phyloP scores from a whole-genome alignment of 2,113 vertebrate genomes.

The Pomatostomus ruficeps region DNA sequence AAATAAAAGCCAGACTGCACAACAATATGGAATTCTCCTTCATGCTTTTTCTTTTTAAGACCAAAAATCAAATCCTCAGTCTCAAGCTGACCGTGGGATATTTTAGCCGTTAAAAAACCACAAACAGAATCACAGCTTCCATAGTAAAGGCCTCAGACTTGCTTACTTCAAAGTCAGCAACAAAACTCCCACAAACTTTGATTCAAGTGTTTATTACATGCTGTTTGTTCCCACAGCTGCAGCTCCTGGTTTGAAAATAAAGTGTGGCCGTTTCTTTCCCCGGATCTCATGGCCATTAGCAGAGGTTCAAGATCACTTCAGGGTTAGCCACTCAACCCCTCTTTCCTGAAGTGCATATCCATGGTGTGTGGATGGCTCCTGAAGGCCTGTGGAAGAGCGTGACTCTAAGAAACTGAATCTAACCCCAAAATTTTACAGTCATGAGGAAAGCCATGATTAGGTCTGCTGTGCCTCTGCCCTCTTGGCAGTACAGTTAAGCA shows the following conservation, averaged over 20 bases:
- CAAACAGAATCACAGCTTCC: constrained; percentile 52
- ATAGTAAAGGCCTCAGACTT: constrained; percentile 41
- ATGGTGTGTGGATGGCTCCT: not conserved
- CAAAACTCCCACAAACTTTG: constrained; percentile 55
- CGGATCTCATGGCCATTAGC: not conserved
- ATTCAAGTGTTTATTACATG: constrained; percentile 53
- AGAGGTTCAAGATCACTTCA: not conserved
- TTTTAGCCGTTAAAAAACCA: constrained; percentile 47
- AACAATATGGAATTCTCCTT: constrained; percentile 60
- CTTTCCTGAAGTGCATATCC: not conserved
- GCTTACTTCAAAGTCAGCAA: constrained; percentile 39
- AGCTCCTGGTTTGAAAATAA: constrained; percentile 28
- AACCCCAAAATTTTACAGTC: not conserved
- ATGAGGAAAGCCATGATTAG: fast-evolving
- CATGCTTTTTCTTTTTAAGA: constrained; percentile 56
- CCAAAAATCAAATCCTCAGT: constrained; percentile 46
- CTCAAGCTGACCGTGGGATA: constrained; percentile 46
- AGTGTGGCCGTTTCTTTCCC: not conserved
- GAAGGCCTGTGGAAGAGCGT: not conserved
- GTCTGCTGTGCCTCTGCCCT: not conserved
- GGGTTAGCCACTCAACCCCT: not conserved
- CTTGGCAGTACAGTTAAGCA: not conserved
- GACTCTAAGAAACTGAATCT: not conserved
- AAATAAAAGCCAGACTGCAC: constrained; percentile 70
- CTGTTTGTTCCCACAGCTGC: constrained; percentile 49